These are phyloP conservation scores for Lepus americanus DNA, from an alignment of 2,113 vertebrate species.

Conservation along the genomic window DNA sequence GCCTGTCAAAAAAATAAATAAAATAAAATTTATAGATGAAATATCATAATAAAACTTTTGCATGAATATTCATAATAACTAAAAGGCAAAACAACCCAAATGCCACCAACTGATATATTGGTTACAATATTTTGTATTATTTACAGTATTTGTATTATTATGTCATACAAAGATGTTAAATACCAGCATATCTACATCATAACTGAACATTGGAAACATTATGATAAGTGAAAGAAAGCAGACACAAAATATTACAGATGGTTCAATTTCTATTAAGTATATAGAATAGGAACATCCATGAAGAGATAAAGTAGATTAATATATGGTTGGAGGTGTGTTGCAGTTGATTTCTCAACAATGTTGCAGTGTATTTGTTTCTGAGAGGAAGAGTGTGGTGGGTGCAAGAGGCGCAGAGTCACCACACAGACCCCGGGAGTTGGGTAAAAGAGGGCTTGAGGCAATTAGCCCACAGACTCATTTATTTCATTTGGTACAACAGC, in stretches of 20 bases:
- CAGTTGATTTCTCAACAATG: too few species aligned
- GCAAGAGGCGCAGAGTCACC: too few species aligned
- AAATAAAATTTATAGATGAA: too few species aligned
- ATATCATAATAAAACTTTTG: neutral
- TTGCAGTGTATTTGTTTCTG: too few species aligned
- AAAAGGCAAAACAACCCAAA: slow-evolving; percentile 9
- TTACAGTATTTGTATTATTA: neutral
- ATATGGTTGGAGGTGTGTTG: too few species aligned
- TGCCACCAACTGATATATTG: neutral
- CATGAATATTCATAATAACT: neutral
- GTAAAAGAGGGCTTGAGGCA: too few species aligned
- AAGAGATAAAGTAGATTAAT: neutral
- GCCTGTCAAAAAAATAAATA: too few species aligned
- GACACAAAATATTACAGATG: neutral
- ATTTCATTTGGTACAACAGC: too few species aligned
- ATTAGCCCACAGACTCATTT: too few species aligned
- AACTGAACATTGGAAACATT: neutral
- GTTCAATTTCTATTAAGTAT: neutral
- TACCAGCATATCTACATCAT: neutral
- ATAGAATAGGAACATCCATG: neutral
- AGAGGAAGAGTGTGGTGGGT: too few species aligned
- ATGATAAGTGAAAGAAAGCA: neutral
- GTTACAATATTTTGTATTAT: neutral
- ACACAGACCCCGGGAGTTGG: too few species aligned
- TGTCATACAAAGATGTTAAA: neutral